Evolutionary conservation across 2,113 vertebrate species (phyloP).

Genomic region (Pteropus alecto): DNA sequence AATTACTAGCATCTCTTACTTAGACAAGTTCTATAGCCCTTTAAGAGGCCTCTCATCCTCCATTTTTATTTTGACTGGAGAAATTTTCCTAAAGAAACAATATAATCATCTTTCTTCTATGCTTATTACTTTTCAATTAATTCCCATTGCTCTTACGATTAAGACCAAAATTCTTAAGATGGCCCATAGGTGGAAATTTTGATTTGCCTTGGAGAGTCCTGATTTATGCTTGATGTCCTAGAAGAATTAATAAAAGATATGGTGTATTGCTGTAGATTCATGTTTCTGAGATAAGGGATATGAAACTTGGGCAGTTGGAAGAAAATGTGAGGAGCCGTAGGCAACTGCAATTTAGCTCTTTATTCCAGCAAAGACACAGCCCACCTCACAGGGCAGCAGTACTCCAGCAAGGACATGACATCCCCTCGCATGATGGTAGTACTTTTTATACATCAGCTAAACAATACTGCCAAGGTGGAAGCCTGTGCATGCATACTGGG

Average conservation of each 20-base stretch:
- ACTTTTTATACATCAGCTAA: no score
- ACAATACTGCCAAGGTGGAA: no score
- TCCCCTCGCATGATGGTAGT: no score
- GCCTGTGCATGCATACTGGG: no score
- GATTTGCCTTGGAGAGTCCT: background rate
- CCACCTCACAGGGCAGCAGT: no score
- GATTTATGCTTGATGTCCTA: background rate
- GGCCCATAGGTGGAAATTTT: background rate
- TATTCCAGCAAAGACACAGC: no score
- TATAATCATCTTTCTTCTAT: background rate
- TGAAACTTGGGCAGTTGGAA: no score
- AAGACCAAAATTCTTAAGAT: background rate
- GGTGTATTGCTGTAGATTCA: no score
- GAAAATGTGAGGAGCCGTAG: no score
- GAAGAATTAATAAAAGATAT: background rate
- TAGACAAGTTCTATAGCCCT: background rate
- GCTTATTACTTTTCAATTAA: background rate
- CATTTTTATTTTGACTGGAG: background rate
- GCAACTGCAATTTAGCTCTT: no score
- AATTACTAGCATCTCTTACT: background rate
- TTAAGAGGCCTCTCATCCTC: background rate
- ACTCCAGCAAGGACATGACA: no score
- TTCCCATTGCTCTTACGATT: background rate
- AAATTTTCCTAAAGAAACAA: constrained; percentile 1
- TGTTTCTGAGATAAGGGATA: no score